A percentile compares a stretch with the other conserved stretches of the same genome.
phyloP scores from a whole-genome alignment of 2,888 invertebrate genomes.

The Ptychoptera contaminata region DNA sequence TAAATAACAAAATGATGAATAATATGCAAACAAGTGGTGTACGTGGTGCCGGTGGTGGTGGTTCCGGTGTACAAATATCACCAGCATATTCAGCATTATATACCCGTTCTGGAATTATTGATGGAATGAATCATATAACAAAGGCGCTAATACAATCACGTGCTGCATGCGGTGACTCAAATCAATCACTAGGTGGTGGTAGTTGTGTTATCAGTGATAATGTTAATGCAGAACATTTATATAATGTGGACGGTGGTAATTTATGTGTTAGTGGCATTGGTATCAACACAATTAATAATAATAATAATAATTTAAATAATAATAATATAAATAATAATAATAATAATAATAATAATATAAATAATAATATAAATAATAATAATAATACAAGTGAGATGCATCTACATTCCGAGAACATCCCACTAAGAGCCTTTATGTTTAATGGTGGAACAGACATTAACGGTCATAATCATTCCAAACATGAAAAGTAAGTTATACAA shows the following conservation, averaged over 20 bases:
- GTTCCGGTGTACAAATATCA: neutral
- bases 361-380: too few relatives aligned
- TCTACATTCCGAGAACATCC: conserved; percentile 49
- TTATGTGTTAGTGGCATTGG: neutral
- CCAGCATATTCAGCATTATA: neutral
- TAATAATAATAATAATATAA: too few relatives aligned
- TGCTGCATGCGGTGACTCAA: conserved; percentile 10
- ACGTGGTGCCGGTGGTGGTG: neutral
- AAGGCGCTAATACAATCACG: conserved; percentile 26
- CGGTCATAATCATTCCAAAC: too few relatives aligned
- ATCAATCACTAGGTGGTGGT: neutral
- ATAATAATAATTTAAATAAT: too few relatives aligned
- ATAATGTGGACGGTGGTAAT: conserved; percentile 10
- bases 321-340: too few relatives aligned
- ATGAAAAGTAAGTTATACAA: too few relatives aligned
- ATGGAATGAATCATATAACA: conserved; percentile 29
- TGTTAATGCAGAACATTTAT: conserved; percentile 3
- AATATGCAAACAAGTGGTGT: too few relatives aligned
- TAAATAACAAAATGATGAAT: too few relatives aligned
- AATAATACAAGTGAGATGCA: conserved; percentile 24
- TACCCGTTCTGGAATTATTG: conserved; percentile 24
- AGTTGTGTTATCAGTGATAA: conserved; percentile 5
- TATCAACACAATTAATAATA: conserved; percentile 8
- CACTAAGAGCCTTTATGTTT: conserved; percentile 56
- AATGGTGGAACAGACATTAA: conserved; percentile 31